Evolutionary conservation across 1,140 invertebrate species (phyloP).

Genomic region (Diabrotica virgifera): DNA sequence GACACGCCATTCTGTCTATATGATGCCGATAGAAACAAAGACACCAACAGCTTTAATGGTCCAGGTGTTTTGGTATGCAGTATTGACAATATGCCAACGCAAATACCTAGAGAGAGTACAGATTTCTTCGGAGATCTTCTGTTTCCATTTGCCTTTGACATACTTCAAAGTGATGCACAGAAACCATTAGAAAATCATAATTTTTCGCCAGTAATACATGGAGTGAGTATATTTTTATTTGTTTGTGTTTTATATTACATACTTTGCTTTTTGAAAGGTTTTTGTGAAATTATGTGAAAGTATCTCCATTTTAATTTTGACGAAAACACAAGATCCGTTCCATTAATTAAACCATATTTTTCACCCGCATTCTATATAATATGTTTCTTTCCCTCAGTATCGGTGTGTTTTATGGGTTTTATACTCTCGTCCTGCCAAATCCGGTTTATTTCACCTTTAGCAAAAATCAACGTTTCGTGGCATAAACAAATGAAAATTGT

Average conservation of each 20-base stretch:
- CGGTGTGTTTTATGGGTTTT: too few species aligned
- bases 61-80: constrained; percentile 96
- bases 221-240: constrained; percentile 58
- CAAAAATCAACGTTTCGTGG: too few species aligned
- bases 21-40: constrained; percentile 96
- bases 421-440: too few species aligned
- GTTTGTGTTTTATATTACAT: too few species aligned
- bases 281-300: constrained; percentile 10
- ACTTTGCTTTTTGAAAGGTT: background rate
- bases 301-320: too few species aligned
- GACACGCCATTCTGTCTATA: constrained; percentile 98
- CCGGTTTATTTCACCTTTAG: too few species aligned
- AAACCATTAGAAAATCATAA: constrained; percentile 76
- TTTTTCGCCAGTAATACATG: constrained; percentile 74
- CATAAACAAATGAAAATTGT: too few species aligned
- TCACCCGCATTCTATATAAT: too few species aligned
- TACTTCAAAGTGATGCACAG: constrained; percentile 88
- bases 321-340: too few species aligned
- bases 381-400: too few species aligned
- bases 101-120: constrained; percentile 93
- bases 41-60: constrained; percentile 94
- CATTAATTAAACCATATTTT: too few species aligned
- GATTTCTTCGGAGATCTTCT: constrained; percentile 96
- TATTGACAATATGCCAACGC: constrained; percentile 99
- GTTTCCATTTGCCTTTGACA: constrained; percentile 84